Percentiles rank a stretch among this genome's conserved stretches.
Evolutionary conservation across 2,888 invertebrate genomes (phyloP).

Genomic region (Callinectes sapidus): DNA sequence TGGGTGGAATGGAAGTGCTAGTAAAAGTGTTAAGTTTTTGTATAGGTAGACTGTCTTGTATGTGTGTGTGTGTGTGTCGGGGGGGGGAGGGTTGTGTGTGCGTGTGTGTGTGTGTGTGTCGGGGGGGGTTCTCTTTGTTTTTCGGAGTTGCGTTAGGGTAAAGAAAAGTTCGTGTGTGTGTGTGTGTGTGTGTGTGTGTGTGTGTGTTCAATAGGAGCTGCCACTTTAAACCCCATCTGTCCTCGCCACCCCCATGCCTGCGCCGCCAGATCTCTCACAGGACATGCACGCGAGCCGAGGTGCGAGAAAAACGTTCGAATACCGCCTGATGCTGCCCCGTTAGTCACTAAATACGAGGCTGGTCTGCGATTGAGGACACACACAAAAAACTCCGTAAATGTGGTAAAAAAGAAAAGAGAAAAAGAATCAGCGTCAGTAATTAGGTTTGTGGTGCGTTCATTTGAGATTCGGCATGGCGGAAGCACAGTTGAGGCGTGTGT

Average conservation of each 20-base stretch:
- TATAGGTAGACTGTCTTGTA: too few relatives aligned
- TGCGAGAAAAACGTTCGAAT: background rate
- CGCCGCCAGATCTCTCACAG: background rate
- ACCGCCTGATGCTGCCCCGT: background rate
- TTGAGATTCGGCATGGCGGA: background rate
- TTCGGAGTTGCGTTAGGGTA: background rate
- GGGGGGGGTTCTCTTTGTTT: background rate
- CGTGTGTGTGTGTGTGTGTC: background rate
- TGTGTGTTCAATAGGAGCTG: background rate
- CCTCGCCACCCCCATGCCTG: background rate
- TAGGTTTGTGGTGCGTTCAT: background rate
- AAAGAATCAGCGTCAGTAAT: background rate
- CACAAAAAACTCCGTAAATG: background rate
- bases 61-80: too few relatives aligned
- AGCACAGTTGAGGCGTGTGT: background rate
- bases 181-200: background rate
- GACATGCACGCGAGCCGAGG: background rate
- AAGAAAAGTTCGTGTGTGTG: background rate
- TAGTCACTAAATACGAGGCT: background rate
- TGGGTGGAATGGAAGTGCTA: background rate
- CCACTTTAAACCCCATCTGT: conserved; percentile 14
- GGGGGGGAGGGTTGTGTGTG: background rate
- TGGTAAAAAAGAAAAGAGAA: background rate
- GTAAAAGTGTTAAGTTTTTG: background rate
- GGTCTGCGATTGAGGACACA: background rate